These are phyloP conservation scores for Myotis davidii DNA, from an alignment of 2,113 vertebrate genomes.

Conservation along the genomic window DNA sequence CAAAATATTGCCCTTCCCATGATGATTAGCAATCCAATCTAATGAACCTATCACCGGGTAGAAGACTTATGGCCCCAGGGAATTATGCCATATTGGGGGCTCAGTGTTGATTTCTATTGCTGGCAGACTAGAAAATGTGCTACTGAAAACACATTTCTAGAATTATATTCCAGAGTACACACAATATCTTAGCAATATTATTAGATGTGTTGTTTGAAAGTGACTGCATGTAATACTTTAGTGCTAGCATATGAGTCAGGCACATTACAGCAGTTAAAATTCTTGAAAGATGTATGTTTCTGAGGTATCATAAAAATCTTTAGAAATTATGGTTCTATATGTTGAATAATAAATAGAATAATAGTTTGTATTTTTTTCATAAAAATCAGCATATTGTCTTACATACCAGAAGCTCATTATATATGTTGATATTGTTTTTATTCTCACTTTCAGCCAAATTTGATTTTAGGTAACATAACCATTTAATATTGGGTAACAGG, in stretches of 20 bases:
- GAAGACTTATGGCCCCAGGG: not conserved
- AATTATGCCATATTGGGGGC: not conserved
- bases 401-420: not conserved
- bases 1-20: not conserved
- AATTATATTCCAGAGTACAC: not conserved
- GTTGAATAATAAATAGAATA: not conserved
- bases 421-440: not conserved
- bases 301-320: not conserved
- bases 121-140: not conserved
- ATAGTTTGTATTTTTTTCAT: not conserved
- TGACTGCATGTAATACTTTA: not conserved
- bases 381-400: not conserved
- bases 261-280: not conserved
- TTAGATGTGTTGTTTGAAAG: not conserved
- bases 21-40: not conserved
- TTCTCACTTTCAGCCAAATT: not conserved
- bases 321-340: not conserved
- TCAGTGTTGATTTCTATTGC: not conserved
- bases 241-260: not conserved
- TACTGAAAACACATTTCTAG: not conserved
- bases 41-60: not conserved
- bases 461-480: not conserved
- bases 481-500: not conserved
- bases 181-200: not conserved
- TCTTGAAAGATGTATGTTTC: not conserved